Evolutionary conservation across 37 sponge, comb jelly and placozoan species (phyloP), one percentile per base, ranked within the genome.

Genomic region (Crambe crambe): DNA sequence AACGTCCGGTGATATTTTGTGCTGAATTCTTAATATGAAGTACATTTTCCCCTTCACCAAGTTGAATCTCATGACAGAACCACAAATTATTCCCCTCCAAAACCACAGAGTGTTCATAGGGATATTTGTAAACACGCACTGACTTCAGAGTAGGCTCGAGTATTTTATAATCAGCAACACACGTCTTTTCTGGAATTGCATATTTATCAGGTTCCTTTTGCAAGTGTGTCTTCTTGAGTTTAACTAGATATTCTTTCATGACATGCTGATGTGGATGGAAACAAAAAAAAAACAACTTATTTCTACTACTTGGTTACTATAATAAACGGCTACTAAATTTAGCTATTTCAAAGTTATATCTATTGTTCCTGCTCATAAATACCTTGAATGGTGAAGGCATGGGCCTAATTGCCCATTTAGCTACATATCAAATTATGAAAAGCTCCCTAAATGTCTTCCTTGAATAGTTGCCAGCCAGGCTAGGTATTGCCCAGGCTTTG

Each of bases 41-140:
- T 17, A 40, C 34, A 23, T 78, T 37, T 1, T 40, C 35, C 0
- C 27, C 26, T 34, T 80, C 70, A 70, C 68, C 80, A 20, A 80
- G 70, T 21, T 5, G 12, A 56, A 80, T 38, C 27, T 68, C 56
- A 34, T 57, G 54, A 36, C 68, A 80, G 38, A 80, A 80, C 70
- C 80, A 70, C 29, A 80, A 38, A 38, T 80, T 80, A 2, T 80
- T 38, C 32, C 80, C 80, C 51, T 69, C 80, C 26, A 80, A 38
- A 22, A 70, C 38, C 15, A 80, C 29, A 56, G 54, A 68, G 47
- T 57, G 57, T 23, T 80, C 80, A 37, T 56, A 38, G 23, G 58
- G 80, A 54, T 70, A 80, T 6, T 37, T 30, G 68, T 80, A 65
- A 3, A 78, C 4, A 5, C 42, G 44, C 6, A 78, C 78, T 29